Evolutionary conservation across 2,113 vertebrate species (phyloP).

Genomic region (Rostratula benghalensis): DNA sequence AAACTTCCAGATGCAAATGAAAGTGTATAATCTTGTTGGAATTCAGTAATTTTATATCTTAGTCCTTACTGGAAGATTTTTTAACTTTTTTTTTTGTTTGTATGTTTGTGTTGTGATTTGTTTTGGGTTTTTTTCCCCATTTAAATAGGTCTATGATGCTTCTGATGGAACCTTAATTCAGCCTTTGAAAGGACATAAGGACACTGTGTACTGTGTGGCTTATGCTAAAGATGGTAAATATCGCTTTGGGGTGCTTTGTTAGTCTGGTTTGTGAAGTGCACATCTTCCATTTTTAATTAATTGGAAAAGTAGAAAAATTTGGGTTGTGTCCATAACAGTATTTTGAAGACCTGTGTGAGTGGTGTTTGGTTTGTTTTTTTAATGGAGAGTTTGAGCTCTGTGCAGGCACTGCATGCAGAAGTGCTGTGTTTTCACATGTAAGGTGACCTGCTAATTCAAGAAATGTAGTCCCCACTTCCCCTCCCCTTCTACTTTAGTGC

Average conservation of each 20-base stretch:
- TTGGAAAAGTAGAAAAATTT: neutral
- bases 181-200: constrained; percentile 94
- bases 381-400: neutral
- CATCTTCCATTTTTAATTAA: neutral
- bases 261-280: neutral
- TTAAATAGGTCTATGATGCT: constrained; percentile 89
- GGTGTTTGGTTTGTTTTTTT: neutral
- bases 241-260: neutral
- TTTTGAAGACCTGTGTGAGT: fast-evolving
- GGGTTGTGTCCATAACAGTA: neutral
- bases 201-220: constrained; percentile 94
- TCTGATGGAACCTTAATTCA: constrained; percentile 93
- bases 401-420: neutral
- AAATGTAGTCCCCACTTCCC: neutral
- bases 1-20: neutral
- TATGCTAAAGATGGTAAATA: constrained; percentile 95
- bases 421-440: too few relatives aligned
- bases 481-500: neutral
- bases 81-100: neutral
- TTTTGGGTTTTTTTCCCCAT: neutral
- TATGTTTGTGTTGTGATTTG: neutral
- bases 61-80: neutral
- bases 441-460: neutral
- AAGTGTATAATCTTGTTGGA: neutral
- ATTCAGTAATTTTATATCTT: neutral